Percentiles rank a stretch among this genome's conserved stretches.
These are phyloP conservation scores for Sparus aurata DNA, from an alignment of 2,797 vertebrate species.

Conservation along the genomic window DNA sequence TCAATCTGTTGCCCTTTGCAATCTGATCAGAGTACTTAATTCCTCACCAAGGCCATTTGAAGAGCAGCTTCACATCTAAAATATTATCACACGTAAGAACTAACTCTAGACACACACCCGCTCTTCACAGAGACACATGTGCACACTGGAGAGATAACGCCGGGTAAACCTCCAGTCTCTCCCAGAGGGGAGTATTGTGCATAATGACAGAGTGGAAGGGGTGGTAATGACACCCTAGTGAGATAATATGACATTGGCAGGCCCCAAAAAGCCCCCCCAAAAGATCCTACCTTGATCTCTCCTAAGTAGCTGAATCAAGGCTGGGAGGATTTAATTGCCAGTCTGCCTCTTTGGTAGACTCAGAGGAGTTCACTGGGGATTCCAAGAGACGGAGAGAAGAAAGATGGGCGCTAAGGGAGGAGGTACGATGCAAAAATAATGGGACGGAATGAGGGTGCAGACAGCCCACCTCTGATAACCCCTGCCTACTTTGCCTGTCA, in stretches of 20 bases:
- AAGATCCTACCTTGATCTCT: slow-evolving; percentile 81
- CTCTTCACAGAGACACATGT: slow-evolving; percentile 8
- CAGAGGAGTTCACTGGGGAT: slow-evolving; percentile 71
- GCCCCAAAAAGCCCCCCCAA: slow-evolving; percentile 73
- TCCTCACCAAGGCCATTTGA: slow-evolving; percentile 34
- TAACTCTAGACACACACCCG: slow-evolving; percentile 19
- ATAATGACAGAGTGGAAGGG: slow-evolving; percentile 75
- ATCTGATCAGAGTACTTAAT: slow-evolving; percentile 5
- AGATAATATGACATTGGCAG: slow-evolving; percentile 79
- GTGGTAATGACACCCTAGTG: slow-evolving; percentile 82
- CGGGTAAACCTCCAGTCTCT: slow-evolving; percentile 55
- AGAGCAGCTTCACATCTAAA: slow-evolving; percentile 45
- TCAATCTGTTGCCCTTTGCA: slow-evolving; percentile 13
- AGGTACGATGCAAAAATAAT: slow-evolving; percentile 60
- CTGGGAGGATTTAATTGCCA: slow-evolving; percentile 82
- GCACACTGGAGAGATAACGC: slow-evolving; percentile 32
- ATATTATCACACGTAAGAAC: slow-evolving; percentile 39
- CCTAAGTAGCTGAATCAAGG: slow-evolving; percentile 81
- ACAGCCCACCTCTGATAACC: slow-evolving; percentile 32
- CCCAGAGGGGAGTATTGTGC: slow-evolving; percentile 54
- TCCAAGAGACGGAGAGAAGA: slow-evolving; percentile 59
- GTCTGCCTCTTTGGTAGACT: slow-evolving; percentile 76
- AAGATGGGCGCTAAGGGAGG: slow-evolving; percentile 42
- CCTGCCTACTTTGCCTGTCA: slow-evolving; percentile 18
- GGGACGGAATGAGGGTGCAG: slow-evolving; percentile 54